phyloP scores from a whole-genome alignment of 1,140 invertebrate species.

The Phenacoccus solenopsis region DNA sequence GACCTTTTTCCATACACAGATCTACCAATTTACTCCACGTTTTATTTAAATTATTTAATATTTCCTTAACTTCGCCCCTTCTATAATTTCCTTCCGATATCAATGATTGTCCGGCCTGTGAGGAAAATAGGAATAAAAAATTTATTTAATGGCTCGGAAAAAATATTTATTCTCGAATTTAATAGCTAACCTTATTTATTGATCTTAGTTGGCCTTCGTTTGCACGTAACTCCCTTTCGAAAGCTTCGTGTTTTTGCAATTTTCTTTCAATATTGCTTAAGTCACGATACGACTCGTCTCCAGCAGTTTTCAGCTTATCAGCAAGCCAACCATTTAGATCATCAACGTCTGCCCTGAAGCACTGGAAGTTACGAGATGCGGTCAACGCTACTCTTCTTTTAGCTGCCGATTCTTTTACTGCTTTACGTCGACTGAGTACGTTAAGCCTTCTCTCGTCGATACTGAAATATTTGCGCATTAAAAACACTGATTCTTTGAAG shows the following conservation, averaged over 20 bases:
- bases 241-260: slow-evolving; percentile 94
- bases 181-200: slow-evolving; percentile 54
- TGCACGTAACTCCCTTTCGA: slow-evolving; percentile 83
- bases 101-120: slow-evolving; percentile 48
- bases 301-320: slow-evolving; percentile 81
- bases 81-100: slow-evolving; percentile 57
- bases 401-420: slow-evolving; percentile 60
- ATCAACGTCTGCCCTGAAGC: slow-evolving; percentile 78
- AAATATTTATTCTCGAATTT: background rate
- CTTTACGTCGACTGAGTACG: slow-evolving; percentile 56
- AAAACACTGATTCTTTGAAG: no score
- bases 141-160: background rate
- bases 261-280: slow-evolving; percentile 83
- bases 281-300: slow-evolving; percentile 86
- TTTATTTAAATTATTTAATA: slow-evolving; percentile 52
- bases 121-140: background rate
- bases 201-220: slow-evolving; percentile 77
- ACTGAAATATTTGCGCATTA: slow-evolving; percentile 31
- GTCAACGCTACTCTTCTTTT: slow-evolving; percentile 55
- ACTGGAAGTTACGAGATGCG: slow-evolving; percentile 65
- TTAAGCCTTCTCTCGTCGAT: slow-evolving; percentile 61
- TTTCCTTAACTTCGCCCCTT: slow-evolving; percentile 49
- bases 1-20: slow-evolving; percentile 68
- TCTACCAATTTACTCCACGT: slow-evolving; percentile 57
- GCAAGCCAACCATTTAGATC: slow-evolving; percentile 79